Percentiles rank a stretch among this genome's conserved stretches.
phyloP scores from a whole-genome alignment of 1,140 invertebrate genomes.

The Limonius californicus region DNA sequence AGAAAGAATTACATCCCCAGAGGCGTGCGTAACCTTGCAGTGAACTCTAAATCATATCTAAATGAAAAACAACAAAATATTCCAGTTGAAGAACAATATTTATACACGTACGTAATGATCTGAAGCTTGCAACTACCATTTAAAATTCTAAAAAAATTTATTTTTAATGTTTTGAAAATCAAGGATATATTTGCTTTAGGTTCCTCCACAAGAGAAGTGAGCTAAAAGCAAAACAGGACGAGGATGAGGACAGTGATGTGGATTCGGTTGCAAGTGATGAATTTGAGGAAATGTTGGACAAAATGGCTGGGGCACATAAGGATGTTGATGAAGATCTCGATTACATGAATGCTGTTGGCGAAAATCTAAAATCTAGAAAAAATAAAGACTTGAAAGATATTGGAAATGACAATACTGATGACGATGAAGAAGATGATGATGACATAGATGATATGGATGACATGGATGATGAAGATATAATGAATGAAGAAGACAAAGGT shows the following conservation, averaged over 20 bases:
- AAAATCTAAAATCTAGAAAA: constrained; percentile 44
- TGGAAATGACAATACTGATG: constrained; percentile 45
- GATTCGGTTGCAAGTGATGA: constrained; percentile 86
- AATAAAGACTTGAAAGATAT: constrained; percentile 40
- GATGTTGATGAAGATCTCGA: constrained; percentile 53
- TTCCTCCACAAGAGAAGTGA: constrained; percentile 51
- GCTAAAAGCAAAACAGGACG: constrained; percentile 34
- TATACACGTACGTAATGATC: constrained; percentile 71
- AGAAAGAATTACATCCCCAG: constrained; percentile 59
- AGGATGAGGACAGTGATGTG: constrained; percentile 55
- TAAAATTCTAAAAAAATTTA: too few species aligned
- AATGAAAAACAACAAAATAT: constrained; percentile 64
- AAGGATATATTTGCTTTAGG: constrained; percentile 22
- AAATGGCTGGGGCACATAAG: constrained; percentile 50
- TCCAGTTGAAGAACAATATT: constrained; percentile 78
- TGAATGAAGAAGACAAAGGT: constrained; percentile 32
- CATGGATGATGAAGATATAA: constrained; percentile 41
- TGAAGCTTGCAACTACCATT: too few species aligned
- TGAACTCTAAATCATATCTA: constrained; percentile 67
- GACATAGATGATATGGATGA: constrained; percentile 49
- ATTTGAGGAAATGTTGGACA: constrained; percentile 78
- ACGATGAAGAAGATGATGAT: constrained; percentile 47
- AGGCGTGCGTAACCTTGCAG: constrained; percentile 58
- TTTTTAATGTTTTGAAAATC: neutral
- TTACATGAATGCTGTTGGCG: constrained; percentile 53